Evolutionary conservation across 2,113 vertebrate genomes (phyloP).

Genomic region (Phodopus roborovskii): DNA sequence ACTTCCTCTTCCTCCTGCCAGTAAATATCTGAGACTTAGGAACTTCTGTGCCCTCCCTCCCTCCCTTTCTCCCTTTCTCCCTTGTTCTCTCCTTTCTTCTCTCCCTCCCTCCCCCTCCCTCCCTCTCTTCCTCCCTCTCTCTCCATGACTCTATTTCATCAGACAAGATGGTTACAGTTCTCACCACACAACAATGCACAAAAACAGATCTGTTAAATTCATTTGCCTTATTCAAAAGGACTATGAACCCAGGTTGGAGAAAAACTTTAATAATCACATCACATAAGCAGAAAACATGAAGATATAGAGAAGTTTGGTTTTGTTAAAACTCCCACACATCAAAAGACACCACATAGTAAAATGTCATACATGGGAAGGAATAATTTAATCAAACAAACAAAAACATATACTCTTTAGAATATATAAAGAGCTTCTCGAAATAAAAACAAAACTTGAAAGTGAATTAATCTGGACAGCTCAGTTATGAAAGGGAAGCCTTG

Average conservation of each 20-base stretch:
- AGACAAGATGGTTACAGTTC: constrained; percentile 25
- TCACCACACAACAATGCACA: neutral
- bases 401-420: neutral
- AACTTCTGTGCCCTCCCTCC: neutral
- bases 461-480: neutral
- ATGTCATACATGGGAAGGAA: neutral
- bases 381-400: neutral
- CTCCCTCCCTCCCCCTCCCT: neutral
- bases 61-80: neutral
- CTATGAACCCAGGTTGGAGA: neutral
- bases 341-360: constrained; percentile 27
- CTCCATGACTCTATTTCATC: neutral
- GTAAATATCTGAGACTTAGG: neutral
- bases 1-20: neutral
- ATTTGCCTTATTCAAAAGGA: constrained; percentile 45
- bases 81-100: neutral
- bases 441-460: neutral
- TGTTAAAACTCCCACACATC: neutral
- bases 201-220: constrained; percentile 19
- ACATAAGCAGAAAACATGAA: neutral
- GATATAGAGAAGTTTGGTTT: neutral
- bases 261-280: neutral
- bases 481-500: neutral
- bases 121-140: neutral
- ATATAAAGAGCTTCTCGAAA: constrained; percentile 12